These are phyloP conservation scores for Acrocephalus kingi DNA, from an alignment of 2,113 vertebrate genomes.

Conservation along the genomic window DNA sequence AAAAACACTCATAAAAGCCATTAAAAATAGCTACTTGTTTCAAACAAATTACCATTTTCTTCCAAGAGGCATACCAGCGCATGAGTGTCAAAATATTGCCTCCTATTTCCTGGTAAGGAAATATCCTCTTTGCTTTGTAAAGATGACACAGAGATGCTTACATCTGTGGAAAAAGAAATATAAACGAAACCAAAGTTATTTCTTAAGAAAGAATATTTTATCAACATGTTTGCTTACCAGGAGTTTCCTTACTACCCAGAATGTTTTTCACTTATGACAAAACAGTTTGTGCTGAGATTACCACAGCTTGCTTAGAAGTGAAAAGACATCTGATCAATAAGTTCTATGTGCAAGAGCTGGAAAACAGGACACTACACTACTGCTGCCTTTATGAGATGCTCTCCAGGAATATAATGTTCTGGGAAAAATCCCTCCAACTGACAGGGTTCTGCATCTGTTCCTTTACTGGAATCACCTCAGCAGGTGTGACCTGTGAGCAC, in stretches of 20 bases:
- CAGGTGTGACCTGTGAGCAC: neutral
- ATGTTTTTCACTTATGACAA: neutral
- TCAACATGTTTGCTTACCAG: neutral
- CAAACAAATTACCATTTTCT: constrained; percentile 80
- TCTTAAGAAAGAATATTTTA: neutral
- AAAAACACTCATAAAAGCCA: accelerated
- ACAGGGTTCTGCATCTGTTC: neutral
- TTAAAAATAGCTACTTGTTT: neutral
- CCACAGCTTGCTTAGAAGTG: neutral
- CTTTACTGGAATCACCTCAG: accelerated
- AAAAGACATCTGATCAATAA: neutral
- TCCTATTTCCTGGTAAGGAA: constrained; percentile 71
- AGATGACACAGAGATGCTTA: constrained; percentile 65
- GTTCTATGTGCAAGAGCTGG: neutral
- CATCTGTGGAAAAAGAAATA: constrained; percentile 56
- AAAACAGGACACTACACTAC: neutral
- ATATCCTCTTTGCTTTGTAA: constrained; percentile 69
- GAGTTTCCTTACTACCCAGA: neutral
- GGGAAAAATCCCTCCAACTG: neutral
- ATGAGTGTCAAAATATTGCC: constrained; percentile 90
- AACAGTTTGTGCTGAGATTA: neutral
- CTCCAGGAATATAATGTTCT: neutral
- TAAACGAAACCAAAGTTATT: neutral
- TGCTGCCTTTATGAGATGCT: neutral
- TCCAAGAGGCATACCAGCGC: constrained; percentile 89